Conservation (phyloP, 37 sponge, comb jelly and placozoan species). For the Haliclona indistincta region DNA sequence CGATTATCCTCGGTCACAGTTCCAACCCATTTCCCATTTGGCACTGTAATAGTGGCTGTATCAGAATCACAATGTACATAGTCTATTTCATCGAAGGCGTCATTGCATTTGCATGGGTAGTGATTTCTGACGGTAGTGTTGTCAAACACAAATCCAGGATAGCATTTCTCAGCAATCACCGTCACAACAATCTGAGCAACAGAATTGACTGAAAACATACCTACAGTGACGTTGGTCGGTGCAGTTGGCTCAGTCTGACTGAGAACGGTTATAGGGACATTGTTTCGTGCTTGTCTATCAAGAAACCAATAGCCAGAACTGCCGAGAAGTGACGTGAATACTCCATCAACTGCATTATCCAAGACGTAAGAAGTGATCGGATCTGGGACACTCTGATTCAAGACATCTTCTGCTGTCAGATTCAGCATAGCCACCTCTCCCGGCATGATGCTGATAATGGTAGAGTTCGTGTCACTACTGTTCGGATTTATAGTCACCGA, state of each 20-base stretch:
- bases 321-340: too few relatives aligned
- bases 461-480: not conserved
- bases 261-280: not conserved
- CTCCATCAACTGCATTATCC: too few relatives aligned
- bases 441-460: constrained; percentile 1
- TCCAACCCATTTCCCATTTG: not conserved
- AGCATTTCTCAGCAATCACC: not conserved
- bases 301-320: not conserved
- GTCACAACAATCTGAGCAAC: not conserved
- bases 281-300: not conserved
- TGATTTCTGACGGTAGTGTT: too few relatives aligned
- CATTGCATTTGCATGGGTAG: not conserved
- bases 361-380: constrained; percentile 24
- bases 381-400: not conserved
- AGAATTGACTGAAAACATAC: not conserved
- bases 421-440: not conserved
- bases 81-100: not conserved
- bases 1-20: too few relatives aligned
- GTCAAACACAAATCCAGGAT: not conserved
- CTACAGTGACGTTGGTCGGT: not conserved
- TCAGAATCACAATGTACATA: not conserved
- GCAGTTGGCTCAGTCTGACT: too few relatives aligned
- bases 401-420: not conserved
- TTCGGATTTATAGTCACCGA: not conserved
- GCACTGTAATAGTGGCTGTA: not conserved